phyloP scores from a whole-genome alignment of 2,113 vertebrate genomes.

The Cichladusa arquata region DNA sequence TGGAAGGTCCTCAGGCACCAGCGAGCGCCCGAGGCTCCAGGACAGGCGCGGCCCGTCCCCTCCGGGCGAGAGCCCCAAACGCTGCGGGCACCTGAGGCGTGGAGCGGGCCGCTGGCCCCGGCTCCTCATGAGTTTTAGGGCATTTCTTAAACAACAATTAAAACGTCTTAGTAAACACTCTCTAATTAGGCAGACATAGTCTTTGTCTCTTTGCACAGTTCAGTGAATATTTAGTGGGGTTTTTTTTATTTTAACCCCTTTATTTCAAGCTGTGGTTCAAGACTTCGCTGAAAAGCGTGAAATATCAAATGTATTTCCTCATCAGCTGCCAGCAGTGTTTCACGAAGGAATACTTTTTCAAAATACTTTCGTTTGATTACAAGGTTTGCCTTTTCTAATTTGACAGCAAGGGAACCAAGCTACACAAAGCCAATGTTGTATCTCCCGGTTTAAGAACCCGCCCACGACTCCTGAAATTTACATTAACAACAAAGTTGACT shows the following conservation, averaged over 20 bases:
- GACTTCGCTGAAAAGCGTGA: not conserved
- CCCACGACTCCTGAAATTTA: not conserved
- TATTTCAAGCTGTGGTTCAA: not conserved
- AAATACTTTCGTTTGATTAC: not conserved
- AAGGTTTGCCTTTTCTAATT: not conserved
- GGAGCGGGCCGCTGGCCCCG: too few relatives aligned
- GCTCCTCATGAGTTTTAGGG: accelerated
- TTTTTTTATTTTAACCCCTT: not conserved
- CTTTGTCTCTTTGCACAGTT: not conserved
- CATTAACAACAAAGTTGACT: not conserved
- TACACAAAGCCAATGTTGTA: not conserved
- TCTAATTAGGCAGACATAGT: not conserved
- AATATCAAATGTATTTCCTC: not conserved
- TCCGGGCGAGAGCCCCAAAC: not conserved
- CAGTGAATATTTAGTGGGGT: not conserved
- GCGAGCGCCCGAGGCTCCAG: not conserved
- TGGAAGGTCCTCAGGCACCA: not conserved
- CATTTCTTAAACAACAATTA: not conserved
- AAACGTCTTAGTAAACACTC: not conserved
- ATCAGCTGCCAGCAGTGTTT: not conserved
- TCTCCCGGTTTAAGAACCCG: not conserved
- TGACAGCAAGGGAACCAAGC: not conserved
- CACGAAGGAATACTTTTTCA: not conserved
- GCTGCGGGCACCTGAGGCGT: accelerated
- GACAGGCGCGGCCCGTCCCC: not conserved